Base-by-base conservation (phyloP, 2,113 vertebrate species). In the Epinephelus fuscoguttatus region DNA sequence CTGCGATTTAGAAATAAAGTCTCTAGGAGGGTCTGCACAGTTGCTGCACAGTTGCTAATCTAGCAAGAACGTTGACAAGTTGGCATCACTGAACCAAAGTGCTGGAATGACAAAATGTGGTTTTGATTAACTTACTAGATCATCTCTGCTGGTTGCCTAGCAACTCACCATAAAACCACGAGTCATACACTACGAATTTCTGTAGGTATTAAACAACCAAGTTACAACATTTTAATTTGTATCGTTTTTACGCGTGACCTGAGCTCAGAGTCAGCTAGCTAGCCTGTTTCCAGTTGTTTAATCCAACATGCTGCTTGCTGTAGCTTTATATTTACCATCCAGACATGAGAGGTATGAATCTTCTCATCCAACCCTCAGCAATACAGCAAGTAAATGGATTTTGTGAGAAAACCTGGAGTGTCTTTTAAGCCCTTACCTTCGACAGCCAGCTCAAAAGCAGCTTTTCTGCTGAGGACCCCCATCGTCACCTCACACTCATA, bases 401-500 rank as follows among this genome's bases (percentile, higher is more conserved):
- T 68, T 11, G 14, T 10, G 2, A 75, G 14, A 17, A 37, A 5
- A 50, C 15, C 6, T 30, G 0, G 4, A 70, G 33, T 47, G 66
- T 68, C 18, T 11, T 80, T 81, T 52, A 64, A 49, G 21, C 15
- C 10, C 74, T 93, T 95, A 99, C 98, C 98, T 97, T 98, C 93
- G 50, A 99, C 97, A 82, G 94, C 88, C 45, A 99, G 95, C 23
- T 96, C 95, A 79, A 99, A 94, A 1, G 95, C 96, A 85, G 60
- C 95, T 94, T 94, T 97, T 96, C 90, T 82, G 75, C 90, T 80
- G 18, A 95, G 81, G 25, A 61, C 61, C 3, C 95, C 95, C 18
- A 97, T 81, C 52, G 93, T 91, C 80, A 97, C 97, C 84, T 95
- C 95, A 3, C 96, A 97, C 68, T 97, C 96, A 40, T 99, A 99